Conservation (phyloP, 2,888 invertebrate genomes). For the Callosobruchus maculatus region DNA sequence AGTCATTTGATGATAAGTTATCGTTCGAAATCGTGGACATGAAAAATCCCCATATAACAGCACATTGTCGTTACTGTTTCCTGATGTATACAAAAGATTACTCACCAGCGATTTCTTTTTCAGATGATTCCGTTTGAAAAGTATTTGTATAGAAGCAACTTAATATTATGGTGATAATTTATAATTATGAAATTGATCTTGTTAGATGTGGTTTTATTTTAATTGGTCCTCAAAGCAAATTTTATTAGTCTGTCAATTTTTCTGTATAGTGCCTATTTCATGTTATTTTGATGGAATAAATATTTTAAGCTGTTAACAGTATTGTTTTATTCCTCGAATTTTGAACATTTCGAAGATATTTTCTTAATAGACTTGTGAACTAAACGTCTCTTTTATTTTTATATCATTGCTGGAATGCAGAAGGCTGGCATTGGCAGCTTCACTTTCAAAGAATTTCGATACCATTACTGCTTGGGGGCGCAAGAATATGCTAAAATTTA, state of each 20-base stretch:
- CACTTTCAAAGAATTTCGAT: too few species aligned
- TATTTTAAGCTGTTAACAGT: constrained; percentile 15
- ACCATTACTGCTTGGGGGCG: too few species aligned
- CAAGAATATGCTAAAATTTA: too few species aligned
- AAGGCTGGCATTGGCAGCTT: too few species aligned
- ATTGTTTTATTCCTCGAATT: too few species aligned
- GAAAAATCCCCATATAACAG: background rate
- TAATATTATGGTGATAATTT: constrained; percentile 23
- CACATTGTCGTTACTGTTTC: background rate
- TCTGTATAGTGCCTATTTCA: constrained; percentile 25
- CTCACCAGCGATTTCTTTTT: constrained; percentile 23
- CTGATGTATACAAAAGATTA: background rate
- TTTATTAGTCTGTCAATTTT: constrained; percentile 18
- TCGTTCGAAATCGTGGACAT: background rate
- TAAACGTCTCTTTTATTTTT: too few species aligned
- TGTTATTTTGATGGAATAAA: constrained; percentile 19
- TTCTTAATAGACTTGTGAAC: too few species aligned
- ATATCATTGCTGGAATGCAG: too few species aligned
- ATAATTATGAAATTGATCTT: constrained; percentile 14
- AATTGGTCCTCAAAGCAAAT: constrained; percentile 19
- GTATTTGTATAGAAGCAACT: constrained; percentile 15
- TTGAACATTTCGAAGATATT: too few species aligned
- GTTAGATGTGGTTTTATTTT: constrained; percentile 19
- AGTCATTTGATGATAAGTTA: background rate
- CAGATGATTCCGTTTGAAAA: constrained; percentile 42